Percentiles rank a stretch among this genome's conserved stretches.
Evolutionary conservation across 2,888 invertebrate genomes (phyloP).

Genomic region (Mimumesa dahlbomi): DNA sequence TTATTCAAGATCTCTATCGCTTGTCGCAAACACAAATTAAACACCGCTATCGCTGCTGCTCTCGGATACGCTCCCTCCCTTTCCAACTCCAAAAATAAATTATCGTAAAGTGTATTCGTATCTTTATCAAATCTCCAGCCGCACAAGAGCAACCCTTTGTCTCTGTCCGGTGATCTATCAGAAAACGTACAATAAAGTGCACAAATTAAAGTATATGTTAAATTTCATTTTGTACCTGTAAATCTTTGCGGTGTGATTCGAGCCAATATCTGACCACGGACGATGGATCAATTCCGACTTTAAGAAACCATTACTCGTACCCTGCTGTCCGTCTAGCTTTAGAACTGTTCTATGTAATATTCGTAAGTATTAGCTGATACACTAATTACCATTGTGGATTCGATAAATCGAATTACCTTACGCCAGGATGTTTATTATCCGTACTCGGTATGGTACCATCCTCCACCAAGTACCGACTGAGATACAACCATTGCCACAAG

Average conservation of each 20-base stretch:
- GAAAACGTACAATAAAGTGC: neutral
- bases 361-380: slow-evolving; percentile 17
- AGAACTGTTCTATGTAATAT: slow-evolving; percentile 80
- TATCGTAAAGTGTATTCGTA: slow-evolving; percentile 81
- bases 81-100: slow-evolving; percentile 85
- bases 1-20: slow-evolving; percentile 93
- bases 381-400: neutral
- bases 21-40: slow-evolving; percentile 91
- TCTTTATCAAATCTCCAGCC: slow-evolving; percentile 94
- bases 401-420: slow-evolving; percentile 73
- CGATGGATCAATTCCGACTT: slow-evolving; percentile 85
- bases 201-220: neutral
- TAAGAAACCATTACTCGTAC: slow-evolving; percentile 78
- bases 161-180: slow-evolving; percentile 84
- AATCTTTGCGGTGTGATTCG: slow-evolving; percentile 81
- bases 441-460: slow-evolving; percentile 84
- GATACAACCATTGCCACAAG: slow-evolving; percentile 92
- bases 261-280: slow-evolving; percentile 86
- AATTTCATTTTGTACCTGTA: slow-evolving; percentile 80
- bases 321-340: slow-evolving; percentile 81
- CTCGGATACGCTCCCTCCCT: slow-evolving; percentile 88
- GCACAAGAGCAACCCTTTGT: slow-evolving; percentile 91
- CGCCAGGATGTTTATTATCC: slow-evolving; percentile 85
- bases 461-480: slow-evolving; percentile 86
- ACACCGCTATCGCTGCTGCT: slow-evolving; percentile 95